Evolutionary conservation across 1,140 invertebrate genomes (phyloP), one percentile per base, ranked within the genome.

Genomic region (Drosophila asahinai): DNA sequence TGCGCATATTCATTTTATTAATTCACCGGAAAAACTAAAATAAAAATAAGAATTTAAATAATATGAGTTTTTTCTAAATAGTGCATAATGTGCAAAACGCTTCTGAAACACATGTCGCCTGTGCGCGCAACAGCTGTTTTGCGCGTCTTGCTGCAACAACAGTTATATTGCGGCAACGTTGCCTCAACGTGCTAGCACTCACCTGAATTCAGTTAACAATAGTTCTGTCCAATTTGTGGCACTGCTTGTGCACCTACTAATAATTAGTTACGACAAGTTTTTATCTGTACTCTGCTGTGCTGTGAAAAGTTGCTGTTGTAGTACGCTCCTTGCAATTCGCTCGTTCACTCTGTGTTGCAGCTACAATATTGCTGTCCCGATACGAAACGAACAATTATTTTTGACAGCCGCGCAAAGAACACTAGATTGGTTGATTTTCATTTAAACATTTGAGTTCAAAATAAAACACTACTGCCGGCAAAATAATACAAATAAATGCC

Each of bases 111-210:
- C 22, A 17, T 52, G 64, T 84, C 63, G 77, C 72, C 77, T 83
- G 81, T 38, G 14, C 65, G 45, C n/a, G 66, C 80, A 80, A 82
- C 83, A 87, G 83, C 83, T 87, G 83, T 73, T 82, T 82, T 49
- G 59, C 70, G 71, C 47, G 8, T 36, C 19, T 43, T 11, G 15
- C 17, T 48, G 52, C 70, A 55, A 73, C 68, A 68, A 59, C 52
- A 71, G 30, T 42, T 51, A 40, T n/a, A 38, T 11, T n/a, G n/a
- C 66, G 8, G 47, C 7, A 7, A 15, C 38, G 15, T 19, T 6
- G n/a, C 11, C 6, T 14, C 6, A 12, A n/a, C 12, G 14, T 1
- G 3, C 11, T 43, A 0, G 0, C 14, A 43, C 38, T 43, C 3
- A 59, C 38, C 36, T 59, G 38, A 14, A 40, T 38, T 52, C 4